Evolutionary conservation across 2,113 vertebrate genomes (phyloP), one percentile per base, ranked within the genome.

Genomic region (Herpailurus yagouaroundi): DNA sequence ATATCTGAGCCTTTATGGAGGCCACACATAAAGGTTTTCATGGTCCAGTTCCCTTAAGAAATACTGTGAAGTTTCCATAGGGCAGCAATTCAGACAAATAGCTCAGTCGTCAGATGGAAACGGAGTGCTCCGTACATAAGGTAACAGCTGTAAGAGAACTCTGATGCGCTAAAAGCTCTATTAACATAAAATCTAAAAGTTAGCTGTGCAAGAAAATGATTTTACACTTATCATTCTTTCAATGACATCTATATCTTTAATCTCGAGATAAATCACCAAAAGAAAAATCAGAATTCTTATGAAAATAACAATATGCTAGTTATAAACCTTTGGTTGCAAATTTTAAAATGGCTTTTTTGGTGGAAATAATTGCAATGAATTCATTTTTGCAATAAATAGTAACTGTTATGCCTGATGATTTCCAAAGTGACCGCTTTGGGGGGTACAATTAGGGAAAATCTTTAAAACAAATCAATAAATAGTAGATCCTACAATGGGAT

Each of bases 311-410:
- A 27, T 55, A 68, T 19, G 57, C 36, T 79, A 86, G 13, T 73
- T 45, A 48, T 6, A 45, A 41, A 38, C 92, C 84, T 77, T 93
- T 66, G 48, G 71, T 1, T 33, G 68, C 73, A 97, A 83, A 97
- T 93, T 95, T 64, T 92, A 76, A 68, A 95, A 29, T 45, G 4
- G 64, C 31, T 92, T 97, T 96, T 77, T 92, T 94, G 57, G 86
- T 71, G 69, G 63, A 97, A 96, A 96, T 79, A 92, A 95, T 2
- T 92, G 87, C 63, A 74, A 96, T 96, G 31, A 97, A 71, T 63
- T 96, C 13, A 93, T 41, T 97, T 68, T 97, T 97, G 38, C 66
- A 95, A 66, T 60, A 94, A 97, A 95, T 55, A 87, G 23, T 86
- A 98, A 74, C 36, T 41, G 29, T 95, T 94, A 93, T 7, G 38